Base-by-base conservation (phyloP, 2,888 invertebrate species). In the Atherix ibis region DNA sequence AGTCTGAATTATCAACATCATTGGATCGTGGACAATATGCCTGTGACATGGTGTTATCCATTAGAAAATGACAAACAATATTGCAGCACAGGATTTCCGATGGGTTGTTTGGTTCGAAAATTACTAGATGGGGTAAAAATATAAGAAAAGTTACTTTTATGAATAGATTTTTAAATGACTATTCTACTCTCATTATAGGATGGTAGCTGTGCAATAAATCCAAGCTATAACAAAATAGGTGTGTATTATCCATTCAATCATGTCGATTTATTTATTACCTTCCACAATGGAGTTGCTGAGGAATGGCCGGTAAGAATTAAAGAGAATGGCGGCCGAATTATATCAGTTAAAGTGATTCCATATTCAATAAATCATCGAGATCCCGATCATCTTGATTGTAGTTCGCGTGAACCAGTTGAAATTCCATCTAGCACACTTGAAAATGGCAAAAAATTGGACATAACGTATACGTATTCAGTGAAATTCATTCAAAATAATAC, bases 11-110 rank as follows among this genome's bases (percentile, higher is more conserved):
- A 98, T 60, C 89, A 95, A 50, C 97, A 98, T 62, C 97, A 98
- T 60, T 98, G 97, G 97, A 88, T 89, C 49, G 71, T 88, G 41
- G 98, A 98, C 63, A 98, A 98, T 57, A 95, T 98, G 95, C 98
- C 98, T 0, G 85, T 98, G 2, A 95, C 97, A 0, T 95, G 89
- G 83, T 98, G 98, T 59, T 92, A 89, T 58, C 64, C 62, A 28
- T 53, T 75, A 36, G 76, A 81, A 40, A 76, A 75, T 46, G 75
- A 76, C 43, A 71, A 73, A 45, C 76, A 74, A 40, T 88, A 81
- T 54, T 98, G 98, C 57, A 84, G 83, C 42, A 88, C 87, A 27
- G 95, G 97, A 8, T 98, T 98, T 58, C 95, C 95, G 1, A 91
- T 98, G 83, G 97, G 97, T 5, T 98, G 97, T 55, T 82, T 77